Percentiles rank a stretch among this genome's conserved stretches.
Conservation (phyloP, 2,797 vertebrate species). For the Ataeniobius toweri region DNA sequence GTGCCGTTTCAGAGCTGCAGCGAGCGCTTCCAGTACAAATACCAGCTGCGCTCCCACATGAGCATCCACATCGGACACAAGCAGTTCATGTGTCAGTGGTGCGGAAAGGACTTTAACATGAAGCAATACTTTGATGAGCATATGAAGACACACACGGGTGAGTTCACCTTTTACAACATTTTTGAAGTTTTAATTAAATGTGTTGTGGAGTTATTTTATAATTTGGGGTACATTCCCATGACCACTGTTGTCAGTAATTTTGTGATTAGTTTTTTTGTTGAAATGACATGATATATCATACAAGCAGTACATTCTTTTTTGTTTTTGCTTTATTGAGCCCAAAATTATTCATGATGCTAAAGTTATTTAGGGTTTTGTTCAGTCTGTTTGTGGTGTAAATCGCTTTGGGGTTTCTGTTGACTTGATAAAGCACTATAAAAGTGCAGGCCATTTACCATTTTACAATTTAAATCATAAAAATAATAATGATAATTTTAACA, state of each 20-base stretch:
- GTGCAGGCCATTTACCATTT: too few species aligned
- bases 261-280: not conserved
- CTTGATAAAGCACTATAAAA: too few species aligned
- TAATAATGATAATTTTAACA: not conserved
- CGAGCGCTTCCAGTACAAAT: slow-evolving; percentile 96
- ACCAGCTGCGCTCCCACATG: slow-evolving; percentile 98
- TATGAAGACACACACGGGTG: slow-evolving; percentile 99
- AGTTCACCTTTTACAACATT: slow-evolving; percentile 44
- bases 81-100: slow-evolving; percentile 99
- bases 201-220: not conserved
- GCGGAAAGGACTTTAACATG: slow-evolving; percentile 99
- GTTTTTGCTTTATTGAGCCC: not conserved
- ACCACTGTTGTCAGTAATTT: not conserved
- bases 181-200: not conserved
- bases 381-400: too few species aligned
- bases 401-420: too few species aligned
- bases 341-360: not conserved
- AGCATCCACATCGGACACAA: slow-evolving; percentile 98
- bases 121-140: slow-evolving; percentile 99
- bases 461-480: too few species aligned
- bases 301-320: not conserved
- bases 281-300: not conserved
- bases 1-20: slow-evolving; percentile 83
- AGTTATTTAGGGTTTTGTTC: not conserved
- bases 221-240: not conserved